Evolutionary conservation across 2,113 vertebrate species (phyloP).

Genomic region (Apteryx owenii): DNA sequence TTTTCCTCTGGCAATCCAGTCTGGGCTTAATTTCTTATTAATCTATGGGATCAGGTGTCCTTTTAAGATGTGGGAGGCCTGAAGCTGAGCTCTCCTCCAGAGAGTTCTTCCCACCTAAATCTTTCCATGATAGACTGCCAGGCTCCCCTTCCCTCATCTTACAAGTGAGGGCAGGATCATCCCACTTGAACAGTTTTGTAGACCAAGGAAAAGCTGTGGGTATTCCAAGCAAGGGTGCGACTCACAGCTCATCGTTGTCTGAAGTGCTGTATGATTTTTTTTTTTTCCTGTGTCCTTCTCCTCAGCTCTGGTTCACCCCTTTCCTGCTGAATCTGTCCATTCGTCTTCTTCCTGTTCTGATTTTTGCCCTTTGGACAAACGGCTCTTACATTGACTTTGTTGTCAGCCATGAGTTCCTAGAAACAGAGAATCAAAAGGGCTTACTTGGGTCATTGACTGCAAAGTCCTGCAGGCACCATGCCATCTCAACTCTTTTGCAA

Average conservation of each 20-base stretch:
- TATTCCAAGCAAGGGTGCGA: background rate
- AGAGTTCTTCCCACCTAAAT: background rate
- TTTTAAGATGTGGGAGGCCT: background rate
- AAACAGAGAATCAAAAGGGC: background rate
- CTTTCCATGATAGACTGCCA: fast-evolving
- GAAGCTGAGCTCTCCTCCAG: background rate
- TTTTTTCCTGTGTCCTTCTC: background rate
- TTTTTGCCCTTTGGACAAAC: background rate
- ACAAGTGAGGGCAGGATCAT: background rate
- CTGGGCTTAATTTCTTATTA: background rate
- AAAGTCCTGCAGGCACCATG: background rate
- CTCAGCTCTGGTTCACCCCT: background rate
- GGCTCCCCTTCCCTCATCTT: background rate
- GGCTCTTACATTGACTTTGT: fast-evolving
- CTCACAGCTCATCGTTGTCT: background rate
- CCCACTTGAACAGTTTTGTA: background rate
- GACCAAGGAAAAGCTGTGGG: background rate
- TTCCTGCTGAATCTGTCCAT: background rate
- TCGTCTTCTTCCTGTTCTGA: background rate
- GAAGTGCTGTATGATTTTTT: background rate
- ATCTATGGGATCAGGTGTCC: background rate
- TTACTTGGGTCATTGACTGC: background rate
- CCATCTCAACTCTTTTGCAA: background rate
- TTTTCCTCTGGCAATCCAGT: background rate
- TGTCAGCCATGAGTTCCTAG: background rate